Evolutionary conservation across 1,140 invertebrate genomes (phyloP), one percentile per base, ranked within the genome.

Genomic region (Trigoniulus corallinus): DNA sequence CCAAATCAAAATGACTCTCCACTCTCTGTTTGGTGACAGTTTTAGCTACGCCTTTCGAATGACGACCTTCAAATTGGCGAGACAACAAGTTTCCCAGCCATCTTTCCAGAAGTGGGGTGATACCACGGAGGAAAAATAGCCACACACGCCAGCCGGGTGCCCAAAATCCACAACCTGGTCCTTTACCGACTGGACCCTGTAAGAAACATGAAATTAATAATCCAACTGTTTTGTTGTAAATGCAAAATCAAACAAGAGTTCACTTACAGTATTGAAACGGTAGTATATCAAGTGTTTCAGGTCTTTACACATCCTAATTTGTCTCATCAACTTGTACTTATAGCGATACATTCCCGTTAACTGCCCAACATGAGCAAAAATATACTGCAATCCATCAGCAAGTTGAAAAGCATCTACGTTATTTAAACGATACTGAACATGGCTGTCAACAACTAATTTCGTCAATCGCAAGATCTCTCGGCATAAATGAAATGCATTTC

Each of bases 281-380:
- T 99, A 99, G 67, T 99, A 99, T 52, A 98, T 95, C 47, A 99
- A 72, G 76, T 99, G 96, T 63, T 99, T 99, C 54, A 99, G 73
- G 72, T 99, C 96, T 67, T 99, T 99, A 73, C 95, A 98, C 95
- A 99, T 99, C 47, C 96, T 72, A 56, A 99, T 98, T 73, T 99
- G 96, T 62, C 92, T 79, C 95, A 99, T 99, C 15, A 99, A 72
- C 67, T 99, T 99, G 70, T 99, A 99, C 63, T 98, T 98, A 73
- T 98, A 98, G 42, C 96, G 75, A 69, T 99, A 99, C 96, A 99
- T 99, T 65, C 96, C 96, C 2, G 96, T 99, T 15, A 99, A 71
- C 67, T 99, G 96, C 10, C 96, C 96, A 24, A 99, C 95, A 64
- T 99, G 96, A 20, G 95, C 91, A 71, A 99, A 99, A 41, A 98